Base-by-base conservation (phyloP, 2,888 invertebrate genomes). In the Pterostichus madidus region DNA sequence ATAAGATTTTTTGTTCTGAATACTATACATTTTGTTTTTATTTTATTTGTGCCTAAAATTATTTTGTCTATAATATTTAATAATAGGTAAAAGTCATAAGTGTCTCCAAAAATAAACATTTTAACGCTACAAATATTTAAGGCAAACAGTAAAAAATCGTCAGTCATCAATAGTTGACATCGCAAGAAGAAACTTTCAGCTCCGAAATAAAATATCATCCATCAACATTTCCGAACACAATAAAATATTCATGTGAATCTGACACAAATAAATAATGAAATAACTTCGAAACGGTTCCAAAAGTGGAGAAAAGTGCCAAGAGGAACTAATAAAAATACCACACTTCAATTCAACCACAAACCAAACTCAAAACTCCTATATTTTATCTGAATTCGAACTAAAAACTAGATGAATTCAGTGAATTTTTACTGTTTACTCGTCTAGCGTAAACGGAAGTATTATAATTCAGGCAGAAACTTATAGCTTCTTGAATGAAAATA, bases 231-330 rank as follows among this genome's bases (percentile, higher is more conserved):
- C 64, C 35, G 64, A 64, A 24, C 35, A 64, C 64, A 17, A 17
- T 73, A 73, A 46, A 73, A 73, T 73, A 73, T 73, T 44, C 73
- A 73, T 73, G 17, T 31, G 73, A 73, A 73, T 46, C 17, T 73
- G 73, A 73, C 73, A 73, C 73, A 75, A 75, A 49, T 75, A 75
- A 75, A 75, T 75, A 49, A 75, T 52, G 75, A 52, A 52, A 75
- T 52, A 75, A 75, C 75, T 75, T 53, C 13, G 17, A 32, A 52
- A 75, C 52, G 32, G n/a, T 52, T 13, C n/a, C 6, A 35, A 75
- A 75, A 75, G 44, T 71, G 17, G 68, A 17, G 68, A 15, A 44
- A 64, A 71, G 39, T 44, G 11, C 11, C 68, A 17, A 17, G 6
- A 56, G 56, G 49, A 56, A 17, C 56, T 56, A 49, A 64, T 61